These are phyloP conservation scores for Darevskia nairensis DNA, from an alignment of 2,797 vertebrate genomes.

Conservation along the genomic window DNA sequence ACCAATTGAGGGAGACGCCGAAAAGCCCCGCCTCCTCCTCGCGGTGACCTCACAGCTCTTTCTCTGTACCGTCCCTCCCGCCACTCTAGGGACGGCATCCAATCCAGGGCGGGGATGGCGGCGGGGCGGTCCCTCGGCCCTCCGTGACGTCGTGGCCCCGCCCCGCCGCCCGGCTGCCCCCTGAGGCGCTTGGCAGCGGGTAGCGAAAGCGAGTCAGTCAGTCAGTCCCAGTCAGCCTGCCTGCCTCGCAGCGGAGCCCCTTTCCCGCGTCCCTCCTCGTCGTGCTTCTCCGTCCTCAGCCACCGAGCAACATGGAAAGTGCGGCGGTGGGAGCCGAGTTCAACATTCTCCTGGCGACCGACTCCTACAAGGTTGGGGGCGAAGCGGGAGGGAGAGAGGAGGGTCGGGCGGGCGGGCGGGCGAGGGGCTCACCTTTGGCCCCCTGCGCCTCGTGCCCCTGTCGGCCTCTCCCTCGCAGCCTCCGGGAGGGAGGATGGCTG, in stretches of 20 bases:
- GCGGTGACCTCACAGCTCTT: constrained; percentile 11
- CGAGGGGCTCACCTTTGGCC: neutral
- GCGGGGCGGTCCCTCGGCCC: neutral
- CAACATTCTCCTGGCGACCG: constrained; percentile 93
- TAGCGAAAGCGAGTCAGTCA: neutral
- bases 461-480: neutral
- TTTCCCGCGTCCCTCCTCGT: constrained; percentile 33
- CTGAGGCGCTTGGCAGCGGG: constrained; percentile 24
- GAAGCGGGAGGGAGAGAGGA: neutral
- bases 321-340: constrained; percentile 85
- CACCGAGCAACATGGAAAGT: constrained; percentile 86
- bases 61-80: neutral
- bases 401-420: neutral
- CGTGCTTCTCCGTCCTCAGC: neutral
- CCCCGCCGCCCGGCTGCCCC: constrained; percentile 13
- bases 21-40: neutral
- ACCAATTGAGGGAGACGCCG: neutral
- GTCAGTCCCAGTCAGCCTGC: neutral
- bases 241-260: constrained; percentile 45
- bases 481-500: neutral
- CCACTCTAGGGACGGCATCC: neutral
- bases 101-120: constrained; percentile 7
- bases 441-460: neutral
- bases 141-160: constrained; percentile 37
- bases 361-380: constrained; percentile 93